Evolutionary conservation across 1,140 invertebrate genomes (phyloP), one percentile per base, ranked within the genome.

Genomic region (Panagrolaimus sp.): DNA sequence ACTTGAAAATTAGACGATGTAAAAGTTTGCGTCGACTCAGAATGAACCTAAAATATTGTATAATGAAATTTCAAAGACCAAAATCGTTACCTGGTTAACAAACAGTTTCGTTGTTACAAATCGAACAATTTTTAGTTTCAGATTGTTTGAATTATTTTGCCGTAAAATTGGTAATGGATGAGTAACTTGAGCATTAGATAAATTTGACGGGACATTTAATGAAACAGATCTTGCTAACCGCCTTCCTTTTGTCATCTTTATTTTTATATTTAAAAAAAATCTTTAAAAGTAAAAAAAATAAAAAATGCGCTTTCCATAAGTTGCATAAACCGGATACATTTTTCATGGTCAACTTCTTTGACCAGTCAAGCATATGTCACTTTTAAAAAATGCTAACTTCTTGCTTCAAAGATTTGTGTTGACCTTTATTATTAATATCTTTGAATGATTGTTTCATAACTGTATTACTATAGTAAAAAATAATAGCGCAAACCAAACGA

Each of bases 211-310:
- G 20, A 27, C 51, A 57, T 57, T 57, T 27, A 57, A 57, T 57
- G 51, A 57, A 57, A 57, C 51, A 57, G 51, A 57, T 2, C 51
- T 20, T 25, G 51, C 51, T 57, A 57, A 57, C 51, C 51, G 51
- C 20, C 51, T 27, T n/a, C 51, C 31, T 38, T 38, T 38, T 38
- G 7, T 7, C 31, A 38, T 38, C 31, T 38, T 38, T 38, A 4
- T 38, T 38, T 38, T 38, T 38, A 38, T 7, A 4, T 38, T 38
- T 2, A 38, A 2, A 38, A 2, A 38, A 38, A 38, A 38, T 7
- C 7, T 38, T 38, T 38, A 38, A 38, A 38, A 38, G 31, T 38
- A 38, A 38, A 38, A 38, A 38, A 2, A 38, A 38, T 2, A 38
- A 38, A 38, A 38, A 38, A 38, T 4, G 7, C 31, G 31, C 31